These are phyloP conservation scores for Xestia sexstrigata DNA, from an alignment of 2,888 invertebrate species.

Conservation along the genomic window DNA sequence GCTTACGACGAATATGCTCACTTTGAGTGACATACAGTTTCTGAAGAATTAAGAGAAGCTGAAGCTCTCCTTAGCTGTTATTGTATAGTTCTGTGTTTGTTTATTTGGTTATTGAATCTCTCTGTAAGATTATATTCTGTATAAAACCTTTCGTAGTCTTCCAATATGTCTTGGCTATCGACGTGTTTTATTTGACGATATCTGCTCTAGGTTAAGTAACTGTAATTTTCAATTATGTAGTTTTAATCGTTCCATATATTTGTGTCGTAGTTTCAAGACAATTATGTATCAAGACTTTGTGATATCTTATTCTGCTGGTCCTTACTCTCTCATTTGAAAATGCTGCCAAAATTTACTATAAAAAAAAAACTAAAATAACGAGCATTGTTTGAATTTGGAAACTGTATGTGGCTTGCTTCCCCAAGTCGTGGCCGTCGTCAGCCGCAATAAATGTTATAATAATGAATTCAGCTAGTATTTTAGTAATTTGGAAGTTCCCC, in stretches of 20 bases:
- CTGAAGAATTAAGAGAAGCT: conserved; percentile 42
- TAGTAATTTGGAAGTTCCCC: conserved; percentile 75
- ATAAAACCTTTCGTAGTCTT: conserved; percentile 49
- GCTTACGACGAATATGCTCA: conserved; percentile 48
- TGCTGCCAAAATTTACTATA: conserved; percentile 28
- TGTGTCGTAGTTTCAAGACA: conserved; percentile 13
- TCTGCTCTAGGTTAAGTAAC: conserved; percentile 42
- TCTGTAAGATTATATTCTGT: conserved; percentile 35
- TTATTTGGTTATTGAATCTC: conserved; percentile 48
- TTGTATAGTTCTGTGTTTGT: conserved; percentile 32
- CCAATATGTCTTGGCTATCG: conserved; percentile 43
- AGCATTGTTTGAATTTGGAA: conserved; percentile 36
- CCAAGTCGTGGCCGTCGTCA: conserved; percentile 47
- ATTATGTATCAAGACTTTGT: conserved; percentile 38
- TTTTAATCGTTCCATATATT: conserved; percentile 29
- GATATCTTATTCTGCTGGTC: conserved; percentile 33
- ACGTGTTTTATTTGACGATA: conserved; percentile 29
- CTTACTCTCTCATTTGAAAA: conserved; percentile 3
- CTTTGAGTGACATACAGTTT: conserved; percentile 64
- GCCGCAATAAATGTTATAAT: conserved; percentile 56
- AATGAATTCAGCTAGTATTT: conserved; percentile 70
- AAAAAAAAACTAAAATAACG: background rate
- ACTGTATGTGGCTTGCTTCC: conserved; percentile 59
- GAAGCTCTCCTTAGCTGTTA: conserved; percentile 27
- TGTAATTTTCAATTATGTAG: conserved; percentile 52